A percentile compares a stretch with the other conserved stretches of the same genome.
Conservation (phyloP, 2,797 vertebrate genomes). For the Periophthalmus magnuspinnatus region DNA sequence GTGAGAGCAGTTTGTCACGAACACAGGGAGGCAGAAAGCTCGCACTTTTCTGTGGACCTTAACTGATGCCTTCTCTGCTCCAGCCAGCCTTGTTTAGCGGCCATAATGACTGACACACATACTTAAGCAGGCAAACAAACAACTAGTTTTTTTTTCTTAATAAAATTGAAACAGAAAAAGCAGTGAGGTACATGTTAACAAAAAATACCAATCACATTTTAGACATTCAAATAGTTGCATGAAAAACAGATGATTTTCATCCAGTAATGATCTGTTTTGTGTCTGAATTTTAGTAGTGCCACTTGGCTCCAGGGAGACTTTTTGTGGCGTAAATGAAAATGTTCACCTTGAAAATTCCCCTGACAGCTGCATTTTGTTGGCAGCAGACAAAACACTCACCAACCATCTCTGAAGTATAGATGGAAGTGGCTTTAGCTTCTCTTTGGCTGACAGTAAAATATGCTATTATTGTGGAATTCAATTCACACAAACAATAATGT, state of each 20-base stretch:
- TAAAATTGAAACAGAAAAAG: too few species aligned
- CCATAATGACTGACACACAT: constrained; percentile 29
- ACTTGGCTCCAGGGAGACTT: constrained; percentile 23
- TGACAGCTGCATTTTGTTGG: constrained; percentile 36
- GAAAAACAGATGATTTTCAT: neutral
- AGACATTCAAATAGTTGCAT: too few species aligned
- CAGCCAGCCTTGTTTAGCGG: constrained; percentile 20
- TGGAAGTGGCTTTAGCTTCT: neutral
- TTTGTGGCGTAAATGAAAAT: constrained; percentile 30
- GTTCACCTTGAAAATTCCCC: constrained; percentile 35
- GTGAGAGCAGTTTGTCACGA: constrained; percentile 40
- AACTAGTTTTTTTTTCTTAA: neutral
- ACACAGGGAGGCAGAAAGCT: constrained; percentile 35
- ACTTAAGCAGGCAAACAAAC: constrained; percentile 12
- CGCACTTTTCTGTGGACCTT: constrained; percentile 29
- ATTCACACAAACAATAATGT: neutral
- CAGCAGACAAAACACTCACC: constrained; percentile 18
- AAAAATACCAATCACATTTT: too few species aligned
- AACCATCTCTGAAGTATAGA: constrained; percentile 19
- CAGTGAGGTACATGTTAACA: too few species aligned
- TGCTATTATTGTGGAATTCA: constrained; percentile 1
- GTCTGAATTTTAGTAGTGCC: constrained; percentile 11
- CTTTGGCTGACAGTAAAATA: neutral
- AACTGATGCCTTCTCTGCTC: constrained; percentile 25
- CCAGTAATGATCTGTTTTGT: neutral